A percentile compares a stretch with the other conserved stretches of the same genome.
phyloP scores from a whole-genome alignment of 2,113 vertebrate species.

The Plecotus auritus region DNA sequence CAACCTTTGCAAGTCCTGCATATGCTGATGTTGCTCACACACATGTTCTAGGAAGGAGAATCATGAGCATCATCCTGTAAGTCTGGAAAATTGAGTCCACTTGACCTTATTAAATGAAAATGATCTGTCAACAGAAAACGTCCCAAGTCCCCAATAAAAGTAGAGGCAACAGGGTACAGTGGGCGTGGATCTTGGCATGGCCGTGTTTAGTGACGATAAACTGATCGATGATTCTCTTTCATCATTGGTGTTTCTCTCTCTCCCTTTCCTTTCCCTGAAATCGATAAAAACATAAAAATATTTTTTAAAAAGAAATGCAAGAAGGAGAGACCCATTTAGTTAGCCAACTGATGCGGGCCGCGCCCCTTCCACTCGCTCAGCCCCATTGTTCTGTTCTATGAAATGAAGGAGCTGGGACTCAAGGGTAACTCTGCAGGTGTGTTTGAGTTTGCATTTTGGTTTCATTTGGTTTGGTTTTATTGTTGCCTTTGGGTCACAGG shows the following conservation, averaged over 20 bases:
- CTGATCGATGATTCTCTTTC: background rate
- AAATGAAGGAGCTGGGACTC: background rate
- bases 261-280: too few species aligned
- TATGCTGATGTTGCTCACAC: rapidly evolving
- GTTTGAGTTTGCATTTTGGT: background rate
- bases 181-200: background rate
- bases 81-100: background rate
- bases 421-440: background rate
- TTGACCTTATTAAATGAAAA: background rate
- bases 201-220: background rate
- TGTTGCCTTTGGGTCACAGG: background rate
- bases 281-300: too few species aligned
- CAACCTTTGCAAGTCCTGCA: rapidly evolving
- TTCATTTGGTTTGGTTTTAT: background rate
- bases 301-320: background rate
- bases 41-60: background rate
- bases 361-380: background rate
- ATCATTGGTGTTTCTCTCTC: too few species aligned
- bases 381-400: background rate
- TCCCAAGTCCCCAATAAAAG: background rate
- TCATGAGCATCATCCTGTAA: background rate
- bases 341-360: background rate
- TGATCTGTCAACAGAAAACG: background rate
- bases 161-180: background rate
- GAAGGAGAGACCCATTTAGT: background rate